A percentile compares a stretch with the other conserved stretches of the same genome.
Evolutionary conservation across 2,888 invertebrate species (phyloP).

Genomic region (Cenopis cana): DNA sequence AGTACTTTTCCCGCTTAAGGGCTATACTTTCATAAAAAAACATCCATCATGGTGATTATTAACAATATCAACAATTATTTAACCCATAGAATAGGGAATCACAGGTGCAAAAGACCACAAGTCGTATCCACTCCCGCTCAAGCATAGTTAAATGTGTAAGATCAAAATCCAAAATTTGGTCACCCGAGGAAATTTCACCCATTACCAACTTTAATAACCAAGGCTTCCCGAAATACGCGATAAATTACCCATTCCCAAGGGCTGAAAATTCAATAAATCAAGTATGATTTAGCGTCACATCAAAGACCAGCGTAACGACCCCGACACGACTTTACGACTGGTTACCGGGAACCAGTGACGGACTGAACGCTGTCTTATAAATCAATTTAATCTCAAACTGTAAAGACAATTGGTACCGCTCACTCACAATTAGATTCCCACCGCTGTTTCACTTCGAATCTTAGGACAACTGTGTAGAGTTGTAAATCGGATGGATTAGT

Average conservation of each 20-base stretch:
- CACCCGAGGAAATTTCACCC: background rate
- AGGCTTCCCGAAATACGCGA: slow-evolving; percentile 13
- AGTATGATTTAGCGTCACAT: slow-evolving; percentile 69
- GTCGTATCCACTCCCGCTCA: background rate
- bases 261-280: slow-evolving; percentile 62
- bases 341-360: slow-evolving; percentile 69
- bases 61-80: background rate
- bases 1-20: background rate
- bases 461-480: slow-evolving; percentile 17
- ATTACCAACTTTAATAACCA: slow-evolving; percentile 9
- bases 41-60: no score
- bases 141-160: background rate
- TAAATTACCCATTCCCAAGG: slow-evolving; percentile 26
- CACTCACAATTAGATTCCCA: slow-evolving; percentile 42
- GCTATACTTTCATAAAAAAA: background rate
- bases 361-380: slow-evolving; percentile 73
- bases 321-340: slow-evolving; percentile 70
- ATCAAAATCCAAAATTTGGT: slow-evolving; percentile 1
- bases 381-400: slow-evolving; percentile 76
- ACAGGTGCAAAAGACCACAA: background rate
- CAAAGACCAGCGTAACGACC: slow-evolving; percentile 66
- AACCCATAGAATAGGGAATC: background rate
- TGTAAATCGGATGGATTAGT: background rate
- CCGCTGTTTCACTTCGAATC: slow-evolving; percentile 48
- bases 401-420: slow-evolving; percentile 74